Conservation (phyloP, 2,888 invertebrate species). For the Chydorus sphaericus region DNA sequence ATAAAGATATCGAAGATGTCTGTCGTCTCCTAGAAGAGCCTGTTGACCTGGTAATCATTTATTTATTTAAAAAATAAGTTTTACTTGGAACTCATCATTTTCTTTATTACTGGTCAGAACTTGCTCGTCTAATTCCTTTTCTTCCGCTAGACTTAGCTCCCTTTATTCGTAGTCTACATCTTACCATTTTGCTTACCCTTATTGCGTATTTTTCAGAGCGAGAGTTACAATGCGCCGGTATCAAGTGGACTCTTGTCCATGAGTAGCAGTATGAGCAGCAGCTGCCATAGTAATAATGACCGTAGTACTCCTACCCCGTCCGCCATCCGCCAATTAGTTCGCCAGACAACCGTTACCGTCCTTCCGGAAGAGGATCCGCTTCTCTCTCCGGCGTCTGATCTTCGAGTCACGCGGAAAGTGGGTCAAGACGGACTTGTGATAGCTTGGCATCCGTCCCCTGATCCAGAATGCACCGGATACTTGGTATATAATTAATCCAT, state of each 20-base stretch:
- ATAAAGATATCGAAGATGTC: constrained; percentile 2
- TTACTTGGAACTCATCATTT: background rate
- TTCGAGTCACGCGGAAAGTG: constrained; percentile 12
- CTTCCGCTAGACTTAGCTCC: background rate
- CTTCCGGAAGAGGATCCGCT: constrained; percentile 11
- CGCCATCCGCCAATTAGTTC: too few species aligned
- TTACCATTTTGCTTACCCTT: background rate
- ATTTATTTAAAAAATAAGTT: background rate
- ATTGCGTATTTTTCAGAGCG: background rate
- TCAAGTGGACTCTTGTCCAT: too few species aligned
- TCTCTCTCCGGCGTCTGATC: constrained; percentile 5
- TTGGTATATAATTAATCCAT: constrained; percentile 2
- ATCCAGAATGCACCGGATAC: constrained; percentile 9
- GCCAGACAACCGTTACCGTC: constrained; percentile 5
- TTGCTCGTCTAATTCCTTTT: constrained; percentile 2
- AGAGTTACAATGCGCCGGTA: too few species aligned
- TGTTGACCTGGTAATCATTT: constrained; percentile 4
- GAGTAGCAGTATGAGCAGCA: too few species aligned
- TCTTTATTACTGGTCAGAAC: background rate
- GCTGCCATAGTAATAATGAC: too few species aligned
- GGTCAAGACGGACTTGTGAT: constrained; percentile 14
- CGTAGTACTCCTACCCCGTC: too few species aligned
- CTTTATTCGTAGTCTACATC: background rate
- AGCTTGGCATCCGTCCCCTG: constrained; percentile 13
- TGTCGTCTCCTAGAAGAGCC: background rate